phyloP scores from a whole-genome alignment of 2,888 invertebrate genomes.

The Ceriagrion tenellum region DNA sequence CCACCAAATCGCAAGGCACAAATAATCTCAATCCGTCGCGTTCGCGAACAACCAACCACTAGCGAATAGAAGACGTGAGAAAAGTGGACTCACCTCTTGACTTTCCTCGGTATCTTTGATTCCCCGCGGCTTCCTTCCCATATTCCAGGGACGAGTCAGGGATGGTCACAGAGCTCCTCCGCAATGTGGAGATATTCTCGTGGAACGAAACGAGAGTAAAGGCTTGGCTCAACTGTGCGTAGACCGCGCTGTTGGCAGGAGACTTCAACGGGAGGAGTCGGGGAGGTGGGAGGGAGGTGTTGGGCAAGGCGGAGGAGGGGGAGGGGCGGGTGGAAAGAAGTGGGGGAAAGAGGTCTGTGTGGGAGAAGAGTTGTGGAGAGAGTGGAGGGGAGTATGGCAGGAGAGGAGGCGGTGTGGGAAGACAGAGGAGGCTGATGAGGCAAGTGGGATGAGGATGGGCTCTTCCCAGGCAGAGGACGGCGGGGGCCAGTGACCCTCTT shows the following conservation, averaged over 20 bases:
- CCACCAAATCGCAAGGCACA: too few species aligned
- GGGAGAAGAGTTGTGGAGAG: background rate
- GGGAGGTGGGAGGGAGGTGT: background rate
- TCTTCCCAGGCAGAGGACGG: background rate
- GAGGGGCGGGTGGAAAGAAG: background rate
- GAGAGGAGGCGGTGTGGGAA: background rate
- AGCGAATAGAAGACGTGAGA: background rate
- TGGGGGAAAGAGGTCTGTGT: background rate
- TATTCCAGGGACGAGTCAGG: background rate
- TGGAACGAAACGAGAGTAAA: background rate
- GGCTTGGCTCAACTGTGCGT: background rate
- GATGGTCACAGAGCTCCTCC: background rate
- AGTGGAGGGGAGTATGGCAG: background rate
- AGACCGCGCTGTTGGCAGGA: background rate
- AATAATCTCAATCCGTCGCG: too few species aligned
- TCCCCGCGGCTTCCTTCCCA: background rate
- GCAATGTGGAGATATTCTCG: background rate
- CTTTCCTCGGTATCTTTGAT: background rate
- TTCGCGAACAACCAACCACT: too few species aligned
- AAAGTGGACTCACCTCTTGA: background rate
- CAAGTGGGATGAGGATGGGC: background rate
- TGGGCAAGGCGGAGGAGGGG: background rate
- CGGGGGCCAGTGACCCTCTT: slow-evolving; percentile 32
- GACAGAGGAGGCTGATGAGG: background rate
- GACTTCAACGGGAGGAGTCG: slow-evolving; percentile 50